Evolutionary conservation across 2,113 vertebrate species (phyloP), one percentile per base, ranked within the genome.

Genomic region (Aegithalos caudatus): DNA sequence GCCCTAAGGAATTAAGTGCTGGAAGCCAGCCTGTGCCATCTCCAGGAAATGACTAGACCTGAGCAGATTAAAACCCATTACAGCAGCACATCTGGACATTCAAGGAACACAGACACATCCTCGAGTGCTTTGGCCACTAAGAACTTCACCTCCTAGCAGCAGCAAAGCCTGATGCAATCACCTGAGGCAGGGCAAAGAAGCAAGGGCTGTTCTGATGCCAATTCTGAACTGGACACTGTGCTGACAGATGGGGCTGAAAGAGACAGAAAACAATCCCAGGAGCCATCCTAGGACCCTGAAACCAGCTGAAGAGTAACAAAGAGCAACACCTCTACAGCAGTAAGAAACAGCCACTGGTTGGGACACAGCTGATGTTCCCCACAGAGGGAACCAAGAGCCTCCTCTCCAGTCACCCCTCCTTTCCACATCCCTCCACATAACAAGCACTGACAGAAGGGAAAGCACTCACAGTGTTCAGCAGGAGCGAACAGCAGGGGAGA

Each of bases 111-210:
- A 51, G 62, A 60, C 37, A 5, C 15, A 13, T 60, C 38, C 42
- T 64, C 14, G 0, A 82, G 53, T 2, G 2, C 71, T 58, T 24
- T 47, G 33, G 4, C 1, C 2, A 0, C 54, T 65, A 45, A 37
- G 44, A 71, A 17, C 53, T 76, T 48, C 14, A 67, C 16, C 20
- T 61, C 62, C 12, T 23, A 23, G 57, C 50, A 65, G 74, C 37
- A 70, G 61, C 28, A 2, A 4, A 81, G 51, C 29, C 72, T 3
- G 5, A 71, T 2, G 1, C 27, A 44, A 60, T 45, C 65, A 40
- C 65, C 44, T n/a, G 14, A 57, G 45, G 27, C 13, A 40, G 20
- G 10, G 3, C 29, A n/a, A 33, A 37, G 76, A 40, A 76, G 45
- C 27, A 50, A 66, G 44, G 33, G 17, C 16, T 66, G 35, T 40